A percentile compares a stretch with the other conserved stretches of the same genome.
These are phyloP conservation scores for Agelas oroides DNA, from an alignment of 37 sponge, comb jelly and placozoan genomes.

Conservation along the genomic window DNA sequence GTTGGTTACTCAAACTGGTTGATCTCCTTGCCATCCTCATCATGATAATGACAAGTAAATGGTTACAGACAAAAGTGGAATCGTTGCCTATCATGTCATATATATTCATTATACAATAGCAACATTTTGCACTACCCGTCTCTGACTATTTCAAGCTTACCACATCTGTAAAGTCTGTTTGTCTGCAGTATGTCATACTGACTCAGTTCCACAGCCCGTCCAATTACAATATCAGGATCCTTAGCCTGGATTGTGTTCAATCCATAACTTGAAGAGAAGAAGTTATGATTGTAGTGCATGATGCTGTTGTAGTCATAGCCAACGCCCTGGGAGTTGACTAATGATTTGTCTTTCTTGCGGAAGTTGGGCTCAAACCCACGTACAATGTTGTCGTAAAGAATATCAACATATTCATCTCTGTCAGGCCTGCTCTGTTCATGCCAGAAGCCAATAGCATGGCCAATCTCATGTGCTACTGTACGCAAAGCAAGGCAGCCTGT, in stretches of 20 bases:
- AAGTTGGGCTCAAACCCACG: slow-evolving; percentile 52
- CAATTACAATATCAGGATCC: slow-evolving; percentile 57
- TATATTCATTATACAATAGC: too few relatives aligned
- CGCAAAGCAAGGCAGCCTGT: slow-evolving; percentile 17
- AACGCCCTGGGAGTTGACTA: slow-evolving; percentile 68
- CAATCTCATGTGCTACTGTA: slow-evolving; percentile 69
- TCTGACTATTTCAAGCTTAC: slow-evolving; percentile 15
- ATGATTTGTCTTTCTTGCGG: not conserved
- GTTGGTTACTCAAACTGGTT: too few relatives aligned
- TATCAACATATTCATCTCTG: slow-evolving; percentile 58
- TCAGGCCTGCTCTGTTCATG: slow-evolving; percentile 82
- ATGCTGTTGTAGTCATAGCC: slow-evolving; percentile 86
- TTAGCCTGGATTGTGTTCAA: slow-evolving; percentile 46
- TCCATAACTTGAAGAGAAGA: slow-evolving; percentile 11
- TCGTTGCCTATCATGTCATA: too few relatives aligned
- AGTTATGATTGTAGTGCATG: slow-evolving; percentile 75
- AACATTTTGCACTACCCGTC: too few relatives aligned
- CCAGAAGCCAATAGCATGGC: slow-evolving; percentile 76
- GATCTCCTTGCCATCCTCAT: too few relatives aligned
- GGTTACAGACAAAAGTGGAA: too few relatives aligned
- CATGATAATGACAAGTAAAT: too few relatives aligned
- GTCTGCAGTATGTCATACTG: slow-evolving; percentile 69
- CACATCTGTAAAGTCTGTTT: slow-evolving; percentile 69
- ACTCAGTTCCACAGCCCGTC: slow-evolving; percentile 57
- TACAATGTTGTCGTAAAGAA: slow-evolving; percentile 38